phyloP scores from a whole-genome alignment of 2,113 vertebrate genomes.

The Potamarius usumacintae region DNA sequence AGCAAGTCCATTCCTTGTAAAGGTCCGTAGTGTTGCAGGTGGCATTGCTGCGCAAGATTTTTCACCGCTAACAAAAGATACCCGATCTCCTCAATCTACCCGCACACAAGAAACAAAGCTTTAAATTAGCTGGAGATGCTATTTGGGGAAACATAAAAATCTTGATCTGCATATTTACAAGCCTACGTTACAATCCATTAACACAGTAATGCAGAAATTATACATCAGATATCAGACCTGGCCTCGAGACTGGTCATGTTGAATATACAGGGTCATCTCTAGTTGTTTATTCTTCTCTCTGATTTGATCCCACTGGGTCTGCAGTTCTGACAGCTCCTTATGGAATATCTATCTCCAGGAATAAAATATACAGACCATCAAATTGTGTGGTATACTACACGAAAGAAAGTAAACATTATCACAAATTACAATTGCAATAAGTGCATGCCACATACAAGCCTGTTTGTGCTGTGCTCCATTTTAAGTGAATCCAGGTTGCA shows the following conservation, averaged over 20 bases:
- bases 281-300: slow-evolving; percentile 66
- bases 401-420: not conserved
- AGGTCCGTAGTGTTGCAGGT: slow-evolving; percentile 56
- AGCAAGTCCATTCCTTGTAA: slow-evolving; percentile 58
- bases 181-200: not conserved
- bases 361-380: slow-evolving; percentile 9
- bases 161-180: not conserved
- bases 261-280: slow-evolving; percentile 58
- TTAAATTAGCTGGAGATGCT: not conserved
- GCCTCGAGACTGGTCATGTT: slow-evolving; percentile 64
- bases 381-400: not conserved
- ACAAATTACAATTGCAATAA: not conserved
- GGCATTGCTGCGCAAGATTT: slow-evolving; percentile 73
- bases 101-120: not conserved
- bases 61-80: slow-evolving; percentile 65
- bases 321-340: slow-evolving; percentile 71
- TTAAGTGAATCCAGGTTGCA: slow-evolving; percentile 63
- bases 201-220: not conserved
- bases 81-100: slow-evolving; percentile 67
- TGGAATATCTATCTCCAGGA: slow-evolving; percentile 62
- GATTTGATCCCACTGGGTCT: slow-evolving; percentile 64
- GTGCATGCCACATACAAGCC: slow-evolving; percentile 54
- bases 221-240: slow-evolving; percentile 60
- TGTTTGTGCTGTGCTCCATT: slow-evolving; percentile 65
- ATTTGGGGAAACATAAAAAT: not conserved